Conservation (phyloP, 2,113 vertebrate genomes). For the Ceuthmochares aereus region DNA sequence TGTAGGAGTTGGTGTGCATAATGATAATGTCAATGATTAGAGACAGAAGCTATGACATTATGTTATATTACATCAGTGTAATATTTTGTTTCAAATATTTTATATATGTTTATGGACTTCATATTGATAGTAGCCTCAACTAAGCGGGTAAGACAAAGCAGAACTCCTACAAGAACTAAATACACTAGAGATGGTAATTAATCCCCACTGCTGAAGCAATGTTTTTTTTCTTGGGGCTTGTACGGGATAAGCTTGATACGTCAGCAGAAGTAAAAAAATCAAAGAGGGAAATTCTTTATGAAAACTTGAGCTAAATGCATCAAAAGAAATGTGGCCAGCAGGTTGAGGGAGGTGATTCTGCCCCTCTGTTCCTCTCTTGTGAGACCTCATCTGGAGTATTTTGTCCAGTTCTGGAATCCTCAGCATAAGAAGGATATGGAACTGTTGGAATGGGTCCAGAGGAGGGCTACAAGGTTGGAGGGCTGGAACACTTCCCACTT, state of each 20-base stretch:
- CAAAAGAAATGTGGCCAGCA: too few relatives aligned
- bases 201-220: neutral
- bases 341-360: too few relatives aligned
- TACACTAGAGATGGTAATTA: neutral
- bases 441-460: too few relatives aligned
- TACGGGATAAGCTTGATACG: neutral
- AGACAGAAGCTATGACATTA: neutral
- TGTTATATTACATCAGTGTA: neutral
- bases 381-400: too few relatives aligned
- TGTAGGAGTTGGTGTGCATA: neutral
- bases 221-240: neutral
- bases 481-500: too few relatives aligned
- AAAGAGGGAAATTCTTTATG: neutral
- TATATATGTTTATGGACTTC: neutral
- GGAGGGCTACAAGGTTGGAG: too few relatives aligned
- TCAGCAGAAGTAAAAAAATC: neutral
- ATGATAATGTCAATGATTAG: neutral
- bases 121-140: neutral
- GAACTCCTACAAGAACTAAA: neutral
- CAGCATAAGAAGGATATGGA: too few relatives aligned
- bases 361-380: too few relatives aligned
- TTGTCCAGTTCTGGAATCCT: too few relatives aligned
- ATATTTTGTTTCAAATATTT: neutral
- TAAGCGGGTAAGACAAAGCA: neutral
- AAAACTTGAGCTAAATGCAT: neutral